These are phyloP conservation scores for Malurus splendens DNA, from an alignment of 2,797 vertebrate genomes.

Conservation along the genomic window DNA sequence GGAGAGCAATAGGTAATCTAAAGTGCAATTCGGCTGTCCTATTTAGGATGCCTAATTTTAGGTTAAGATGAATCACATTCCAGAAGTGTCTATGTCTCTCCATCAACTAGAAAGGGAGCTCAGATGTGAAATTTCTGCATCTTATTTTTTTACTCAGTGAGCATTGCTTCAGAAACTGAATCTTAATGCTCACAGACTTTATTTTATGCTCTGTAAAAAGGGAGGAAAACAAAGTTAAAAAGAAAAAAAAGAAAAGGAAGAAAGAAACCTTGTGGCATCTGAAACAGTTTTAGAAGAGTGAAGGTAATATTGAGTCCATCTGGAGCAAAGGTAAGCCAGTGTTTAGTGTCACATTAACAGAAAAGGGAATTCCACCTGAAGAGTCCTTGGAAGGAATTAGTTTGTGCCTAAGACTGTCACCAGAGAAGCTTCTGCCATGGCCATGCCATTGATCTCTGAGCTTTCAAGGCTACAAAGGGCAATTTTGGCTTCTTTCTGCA, in stretches of 20 bases:
- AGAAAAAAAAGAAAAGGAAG: background rate
- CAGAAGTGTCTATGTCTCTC: constrained; percentile 26
- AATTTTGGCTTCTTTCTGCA: background rate
- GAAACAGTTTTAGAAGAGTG: background rate
- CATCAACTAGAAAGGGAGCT: constrained; percentile 7
- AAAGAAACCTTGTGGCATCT: background rate
- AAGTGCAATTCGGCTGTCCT: constrained; percentile 27
- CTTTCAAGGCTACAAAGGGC: background rate
- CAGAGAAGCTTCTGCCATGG: background rate
- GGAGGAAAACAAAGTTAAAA: background rate
- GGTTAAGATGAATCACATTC: constrained; percentile 59
- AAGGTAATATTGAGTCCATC: background rate
- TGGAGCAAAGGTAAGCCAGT: background rate
- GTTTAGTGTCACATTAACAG: background rate
- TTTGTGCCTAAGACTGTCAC: background rate
- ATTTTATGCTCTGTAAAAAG: background rate
- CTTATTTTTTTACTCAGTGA: constrained; percentile 22
- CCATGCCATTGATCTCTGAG: background rate
- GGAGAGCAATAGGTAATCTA: constrained; percentile 34
- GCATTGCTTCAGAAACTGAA: background rate
- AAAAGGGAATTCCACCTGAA: background rate
- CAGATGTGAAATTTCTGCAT: constrained; percentile 23
- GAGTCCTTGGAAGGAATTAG: background rate
- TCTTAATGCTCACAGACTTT: background rate
- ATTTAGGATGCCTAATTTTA: constrained; percentile 58